phyloP scores from a whole-genome alignment of 2,797 vertebrate species.

The Rhincodon typus region DNA sequence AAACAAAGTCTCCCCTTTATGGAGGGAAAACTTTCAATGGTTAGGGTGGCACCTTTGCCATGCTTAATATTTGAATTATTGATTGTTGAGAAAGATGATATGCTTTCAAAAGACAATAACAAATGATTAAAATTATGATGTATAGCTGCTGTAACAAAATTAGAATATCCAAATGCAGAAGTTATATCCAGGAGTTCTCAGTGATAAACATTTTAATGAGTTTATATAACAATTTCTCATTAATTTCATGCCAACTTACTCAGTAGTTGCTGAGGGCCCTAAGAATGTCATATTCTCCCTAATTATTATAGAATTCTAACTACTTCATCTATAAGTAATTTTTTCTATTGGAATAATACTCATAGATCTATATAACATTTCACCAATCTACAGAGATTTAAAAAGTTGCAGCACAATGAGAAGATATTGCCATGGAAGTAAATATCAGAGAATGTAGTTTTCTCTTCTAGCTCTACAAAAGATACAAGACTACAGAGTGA shows the following conservation, averaged over 20 bases:
- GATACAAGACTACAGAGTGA: neutral
- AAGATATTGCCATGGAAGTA: neutral
- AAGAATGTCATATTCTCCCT: neutral
- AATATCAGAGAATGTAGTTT: neutral
- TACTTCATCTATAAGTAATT: neutral
- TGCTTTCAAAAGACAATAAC: neutral
- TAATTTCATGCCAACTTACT: neutral
- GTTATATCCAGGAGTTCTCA: neutral
- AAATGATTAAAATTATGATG: neutral
- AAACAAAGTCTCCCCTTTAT: neutral
- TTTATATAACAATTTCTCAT: neutral
- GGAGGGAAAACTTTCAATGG: neutral
- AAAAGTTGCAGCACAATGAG: neutral
- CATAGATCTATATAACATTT: neutral
- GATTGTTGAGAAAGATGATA: neutral
- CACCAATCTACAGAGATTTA: neutral
- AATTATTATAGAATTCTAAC: slow-evolving; percentile 6
- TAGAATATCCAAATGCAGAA: neutral
- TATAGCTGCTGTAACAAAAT: neutral
- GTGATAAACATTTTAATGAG: neutral
- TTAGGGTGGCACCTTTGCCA: neutral
- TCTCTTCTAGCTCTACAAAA: neutral
- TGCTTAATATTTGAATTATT: neutral
- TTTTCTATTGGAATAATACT: neutral
- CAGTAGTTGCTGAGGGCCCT: neutral